Percentiles rank a stretch among this genome's conserved stretches.
Conservation (phyloP, 2,113 vertebrate genomes). For the Equus przewalskii region DNA sequence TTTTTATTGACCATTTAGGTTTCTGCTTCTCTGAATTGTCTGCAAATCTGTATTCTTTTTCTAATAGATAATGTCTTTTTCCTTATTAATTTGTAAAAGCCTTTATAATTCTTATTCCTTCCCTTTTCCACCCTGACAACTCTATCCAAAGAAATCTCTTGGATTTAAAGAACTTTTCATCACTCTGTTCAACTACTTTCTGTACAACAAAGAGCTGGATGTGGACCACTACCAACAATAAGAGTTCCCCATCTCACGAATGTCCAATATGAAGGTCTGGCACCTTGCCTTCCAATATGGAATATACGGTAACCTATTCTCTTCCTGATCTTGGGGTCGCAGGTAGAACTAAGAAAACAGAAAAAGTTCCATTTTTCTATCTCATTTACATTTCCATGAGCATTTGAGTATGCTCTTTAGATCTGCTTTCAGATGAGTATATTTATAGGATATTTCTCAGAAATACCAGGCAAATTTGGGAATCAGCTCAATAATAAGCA, state of each 20-base stretch:
- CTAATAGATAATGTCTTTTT: not conserved
- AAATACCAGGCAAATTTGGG: not conserved
- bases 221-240: not conserved
- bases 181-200: not conserved
- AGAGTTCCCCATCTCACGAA: not conserved
- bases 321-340: not conserved
- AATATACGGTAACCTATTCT: not conserved
- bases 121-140: not conserved
- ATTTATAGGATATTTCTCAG: not conserved
- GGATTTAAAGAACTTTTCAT: not conserved
- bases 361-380: not conserved
- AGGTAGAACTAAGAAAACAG: not conserved
- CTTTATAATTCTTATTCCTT: not conserved
- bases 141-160: not conserved
- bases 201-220: not conserved
- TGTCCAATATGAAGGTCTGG: not conserved
- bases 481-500: not conserved
- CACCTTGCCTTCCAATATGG: not conserved
- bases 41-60: not conserved
- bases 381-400: not conserved
- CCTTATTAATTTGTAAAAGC: slow-evolving; percentile 22
- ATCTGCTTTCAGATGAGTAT: not conserved
- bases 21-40: not conserved
- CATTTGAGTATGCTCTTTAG: not conserved
- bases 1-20: not conserved